Evolutionary conservation across 2,113 vertebrate genomes (phyloP).

Genomic region (Nerophis lumbriciformis): DNA sequence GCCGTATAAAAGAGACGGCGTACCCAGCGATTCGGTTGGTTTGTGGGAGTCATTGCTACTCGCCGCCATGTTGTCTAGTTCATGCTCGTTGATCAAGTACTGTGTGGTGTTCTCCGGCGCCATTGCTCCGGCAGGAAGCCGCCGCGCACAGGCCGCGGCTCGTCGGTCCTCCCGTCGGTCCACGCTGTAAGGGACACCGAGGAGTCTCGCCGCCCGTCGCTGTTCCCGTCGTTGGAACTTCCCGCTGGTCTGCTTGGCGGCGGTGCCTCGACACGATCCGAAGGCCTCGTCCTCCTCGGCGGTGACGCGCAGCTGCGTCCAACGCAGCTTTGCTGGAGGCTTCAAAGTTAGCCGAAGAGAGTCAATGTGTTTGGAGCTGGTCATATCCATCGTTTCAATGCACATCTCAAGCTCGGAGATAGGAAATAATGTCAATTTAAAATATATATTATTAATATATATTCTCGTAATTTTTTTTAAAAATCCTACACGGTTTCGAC

Average conservation of each 20-base stretch:
- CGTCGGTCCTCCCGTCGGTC: not conserved
- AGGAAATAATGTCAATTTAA: not conserved
- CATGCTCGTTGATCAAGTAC: constrained; percentile 68
- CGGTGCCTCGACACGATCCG: not conserved
- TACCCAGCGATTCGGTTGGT: not conserved
- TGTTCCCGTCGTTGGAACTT: constrained; percentile 15
- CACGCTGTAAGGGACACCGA: not conserved
- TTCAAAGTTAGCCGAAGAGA: constrained; percentile 1
- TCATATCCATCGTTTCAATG: constrained; percentile 28
- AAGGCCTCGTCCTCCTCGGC: not conserved
- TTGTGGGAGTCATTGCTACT: not conserved
- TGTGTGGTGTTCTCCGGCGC: constrained; percentile 71
- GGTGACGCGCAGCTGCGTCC: constrained; percentile 14
- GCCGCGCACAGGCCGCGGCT: not conserved
- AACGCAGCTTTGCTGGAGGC: not conserved
- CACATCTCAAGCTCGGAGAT: constrained; percentile 36
- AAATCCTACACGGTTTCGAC: not conserved
- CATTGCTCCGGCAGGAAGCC: constrained; percentile 39
- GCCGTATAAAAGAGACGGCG: not conserved
- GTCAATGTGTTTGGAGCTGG: not conserved
- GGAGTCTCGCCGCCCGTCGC: not conserved
- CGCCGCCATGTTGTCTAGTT: constrained; percentile 31
- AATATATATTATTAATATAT: rapidly evolving
- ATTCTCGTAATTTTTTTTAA: too few species aligned
- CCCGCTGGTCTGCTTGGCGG: not conserved